Base-by-base conservation (phyloP, 2,888 invertebrate genomes). In the Zele albiditarsus region DNA sequence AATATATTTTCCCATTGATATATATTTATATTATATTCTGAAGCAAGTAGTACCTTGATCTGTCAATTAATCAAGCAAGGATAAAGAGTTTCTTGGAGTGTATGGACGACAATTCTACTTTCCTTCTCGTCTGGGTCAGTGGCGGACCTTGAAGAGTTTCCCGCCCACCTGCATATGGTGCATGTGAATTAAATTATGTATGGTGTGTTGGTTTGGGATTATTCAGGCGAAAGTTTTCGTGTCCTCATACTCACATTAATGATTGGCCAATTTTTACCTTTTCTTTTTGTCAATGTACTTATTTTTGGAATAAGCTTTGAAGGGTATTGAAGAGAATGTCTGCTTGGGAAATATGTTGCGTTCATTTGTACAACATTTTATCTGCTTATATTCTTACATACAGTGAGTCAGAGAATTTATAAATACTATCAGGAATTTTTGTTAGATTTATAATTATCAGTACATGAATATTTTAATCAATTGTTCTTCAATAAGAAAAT, bases 71-170 rank as follows among this genome's bases (percentile, higher is more conserved):
- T 70, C 65, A 63, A 73, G 46, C 71, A 53, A 49, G 69, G 71
- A 38, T 23, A 46, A 46, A 46, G 46, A 46, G 46, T 46, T 16
- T 16, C n/a, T n/a, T 46, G 3, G 16, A 46, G n/a, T 46, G 5
- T 31, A 31, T 31, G 62, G 58, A 25, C 53, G 31, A 70, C 12
- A 74, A 46, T 33, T 74, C 73, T 46, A 79, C 81, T 81, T 82
- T 79, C 81, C 79, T 81, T 79, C 77, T 63, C 8, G 71, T 78
- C 78, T 79, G 80, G 79, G 80, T 82, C 80, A 79, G 76, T 77
- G 65, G 63, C 76, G 78, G 73, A 80, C 80, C 80, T 80, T 80
- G 79, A 79, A 72, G 76, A 68, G 66, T 63, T 49, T 63, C 33
- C 33, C 20, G 69, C 63, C 63, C 63, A 63, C 27, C 12, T 31